Conservation (phyloP, 2,888 invertebrate genomes). For the Chymomyza procnemis region DNA sequence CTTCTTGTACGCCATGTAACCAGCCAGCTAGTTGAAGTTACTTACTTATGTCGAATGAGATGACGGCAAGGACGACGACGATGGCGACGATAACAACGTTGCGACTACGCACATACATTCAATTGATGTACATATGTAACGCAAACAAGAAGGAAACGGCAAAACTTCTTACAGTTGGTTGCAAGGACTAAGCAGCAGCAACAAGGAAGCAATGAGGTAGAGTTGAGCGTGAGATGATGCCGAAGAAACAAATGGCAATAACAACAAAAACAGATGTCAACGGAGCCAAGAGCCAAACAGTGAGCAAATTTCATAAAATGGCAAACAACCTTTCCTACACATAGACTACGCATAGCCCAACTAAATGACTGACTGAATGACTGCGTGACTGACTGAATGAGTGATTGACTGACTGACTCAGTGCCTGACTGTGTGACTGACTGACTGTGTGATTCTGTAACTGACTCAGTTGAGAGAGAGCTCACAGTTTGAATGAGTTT, state of each 20-base stretch:
- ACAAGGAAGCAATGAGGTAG: neutral
- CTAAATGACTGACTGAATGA: neutral
- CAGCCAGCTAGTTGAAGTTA: neutral
- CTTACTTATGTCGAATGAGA: neutral
- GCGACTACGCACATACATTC: neutral
- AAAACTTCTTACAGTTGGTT: neutral
- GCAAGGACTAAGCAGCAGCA: neutral
- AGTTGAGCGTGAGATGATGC: neutral
- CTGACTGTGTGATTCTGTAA: neutral
- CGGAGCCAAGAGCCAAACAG: neutral
- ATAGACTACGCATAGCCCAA: slow-evolving; percentile 16
- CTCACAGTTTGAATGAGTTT: neutral
- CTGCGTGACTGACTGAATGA: neutral
- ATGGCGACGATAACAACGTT: neutral
- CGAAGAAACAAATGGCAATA: slow-evolving; percentile 28
- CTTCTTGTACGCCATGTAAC: neutral
- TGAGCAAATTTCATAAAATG: neutral
- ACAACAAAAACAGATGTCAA: slow-evolving; percentile 7
- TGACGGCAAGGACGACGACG: neutral
- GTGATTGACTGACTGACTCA: neutral
- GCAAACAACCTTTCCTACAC: neutral
- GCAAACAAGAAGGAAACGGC: neutral
- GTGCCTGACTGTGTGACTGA: neutral
- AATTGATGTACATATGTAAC: neutral
- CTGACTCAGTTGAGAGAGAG: neutral